These are phyloP conservation scores for Myotis pilosus DNA, from an alignment of 2,797 vertebrate species.

Conservation along the genomic window DNA sequence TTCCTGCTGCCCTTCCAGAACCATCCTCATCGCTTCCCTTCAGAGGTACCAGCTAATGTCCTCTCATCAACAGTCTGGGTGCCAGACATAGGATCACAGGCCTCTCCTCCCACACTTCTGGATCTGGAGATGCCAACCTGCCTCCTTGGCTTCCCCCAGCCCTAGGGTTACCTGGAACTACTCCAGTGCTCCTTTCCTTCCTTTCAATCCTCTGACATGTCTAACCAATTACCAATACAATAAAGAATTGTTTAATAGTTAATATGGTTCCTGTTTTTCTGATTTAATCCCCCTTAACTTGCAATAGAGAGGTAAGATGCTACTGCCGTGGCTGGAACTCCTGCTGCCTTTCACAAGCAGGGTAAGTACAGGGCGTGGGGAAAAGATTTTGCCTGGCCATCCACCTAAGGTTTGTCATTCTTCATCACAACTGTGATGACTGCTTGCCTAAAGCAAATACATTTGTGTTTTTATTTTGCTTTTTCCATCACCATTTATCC, in stretches of 20 bases:
- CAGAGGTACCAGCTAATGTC: no score
- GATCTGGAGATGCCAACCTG: not conserved
- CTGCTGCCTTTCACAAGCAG: not conserved
- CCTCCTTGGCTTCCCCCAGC: not conserved
- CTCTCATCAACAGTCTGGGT: not conserved
- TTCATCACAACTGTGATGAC: not conserved
- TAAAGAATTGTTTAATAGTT: not conserved
- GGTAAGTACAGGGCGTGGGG: accelerated
- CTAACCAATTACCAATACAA: not conserved
- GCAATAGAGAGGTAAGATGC: accelerated
- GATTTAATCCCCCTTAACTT: not conserved
- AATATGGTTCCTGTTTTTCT: not conserved
- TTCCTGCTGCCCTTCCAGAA: not conserved
- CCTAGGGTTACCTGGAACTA: accelerated
- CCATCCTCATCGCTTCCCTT: not conserved
- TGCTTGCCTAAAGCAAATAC: not conserved
- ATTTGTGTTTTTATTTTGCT: not conserved
- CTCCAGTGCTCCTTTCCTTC: not conserved
- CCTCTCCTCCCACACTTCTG: not conserved
- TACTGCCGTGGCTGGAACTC: accelerated
- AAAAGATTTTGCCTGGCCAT: accelerated
- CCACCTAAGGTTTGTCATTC: not conserved
- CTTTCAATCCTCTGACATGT: not conserved
- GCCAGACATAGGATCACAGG: not conserved
- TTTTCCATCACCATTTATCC: not conserved